Conservation (phyloP, 2,888 invertebrate genomes). For the Chymomyza fuscimana region DNA sequence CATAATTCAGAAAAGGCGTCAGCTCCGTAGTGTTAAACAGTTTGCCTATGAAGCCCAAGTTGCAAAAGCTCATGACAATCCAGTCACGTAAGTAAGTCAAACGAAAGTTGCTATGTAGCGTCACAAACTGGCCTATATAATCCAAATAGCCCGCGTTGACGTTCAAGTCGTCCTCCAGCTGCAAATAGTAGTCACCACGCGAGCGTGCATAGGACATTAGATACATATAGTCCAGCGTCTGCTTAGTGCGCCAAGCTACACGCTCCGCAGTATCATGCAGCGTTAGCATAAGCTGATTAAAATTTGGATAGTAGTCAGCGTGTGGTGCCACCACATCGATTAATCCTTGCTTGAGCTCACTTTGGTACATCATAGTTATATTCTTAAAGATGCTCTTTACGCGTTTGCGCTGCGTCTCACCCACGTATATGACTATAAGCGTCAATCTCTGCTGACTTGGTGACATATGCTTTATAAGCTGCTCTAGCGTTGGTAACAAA, state of each 20-base stretch:
- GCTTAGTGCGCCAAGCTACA: slow-evolving; percentile 46
- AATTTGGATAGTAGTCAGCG: slow-evolving; percentile 41
- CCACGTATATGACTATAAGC: slow-evolving; percentile 48
- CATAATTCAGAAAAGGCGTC: slow-evolving; percentile 27
- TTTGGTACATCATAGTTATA: slow-evolving; percentile 10
- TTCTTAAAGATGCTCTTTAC: slow-evolving; percentile 20
- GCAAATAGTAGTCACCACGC: slow-evolving; percentile 48
- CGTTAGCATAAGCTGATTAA: slow-evolving; percentile 23
- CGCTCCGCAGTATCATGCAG: slow-evolving; percentile 29
- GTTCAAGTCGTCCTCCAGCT: slow-evolving; percentile 49
- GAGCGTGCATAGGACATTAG: slow-evolving; percentile 49
- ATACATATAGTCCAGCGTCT: slow-evolving; percentile 53
- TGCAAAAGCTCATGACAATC: slow-evolving; percentile 48
- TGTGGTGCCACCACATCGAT: slow-evolving; percentile 55
- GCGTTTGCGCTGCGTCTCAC: slow-evolving; percentile 27
- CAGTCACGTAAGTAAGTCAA: slow-evolving; percentile 28
- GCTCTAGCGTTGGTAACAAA: slow-evolving; percentile 23
- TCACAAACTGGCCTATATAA: slow-evolving; percentile 31
- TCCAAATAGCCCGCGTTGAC: slow-evolving; percentile 30
- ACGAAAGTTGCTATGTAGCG: slow-evolving; percentile 36
- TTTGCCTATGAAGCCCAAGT: slow-evolving; percentile 55
- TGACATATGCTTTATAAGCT: slow-evolving; percentile 32
- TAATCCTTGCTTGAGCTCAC: slow-evolving; percentile 37
- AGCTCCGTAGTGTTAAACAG: slow-evolving; percentile 36
- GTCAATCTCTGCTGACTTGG: slow-evolving; percentile 7